A percentile compares a stretch with the other conserved stretches of the same genome.
These are phyloP conservation scores for Genyomyrus donnyi DNA, from an alignment of 2,113 vertebrate genomes.

Conservation along the genomic window DNA sequence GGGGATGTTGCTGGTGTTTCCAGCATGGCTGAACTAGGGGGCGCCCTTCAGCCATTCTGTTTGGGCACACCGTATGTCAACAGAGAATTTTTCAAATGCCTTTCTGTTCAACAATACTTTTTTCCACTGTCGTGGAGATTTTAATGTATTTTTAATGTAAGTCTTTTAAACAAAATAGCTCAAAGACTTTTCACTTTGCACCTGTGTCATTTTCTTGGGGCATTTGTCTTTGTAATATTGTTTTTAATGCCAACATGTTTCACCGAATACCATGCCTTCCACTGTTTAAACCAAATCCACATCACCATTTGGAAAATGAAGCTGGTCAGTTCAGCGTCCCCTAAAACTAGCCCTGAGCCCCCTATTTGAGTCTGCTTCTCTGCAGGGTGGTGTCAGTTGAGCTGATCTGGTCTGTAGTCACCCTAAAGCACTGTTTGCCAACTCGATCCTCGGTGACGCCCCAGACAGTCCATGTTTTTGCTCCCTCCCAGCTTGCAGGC, in stretches of 20 bases:
- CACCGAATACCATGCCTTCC: slow-evolving; percentile 26
- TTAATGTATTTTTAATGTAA: background rate
- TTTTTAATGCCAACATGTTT: slow-evolving; percentile 48
- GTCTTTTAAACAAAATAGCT: background rate
- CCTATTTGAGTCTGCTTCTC: background rate
- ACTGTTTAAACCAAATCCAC: background rate
- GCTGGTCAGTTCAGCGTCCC: background rate
- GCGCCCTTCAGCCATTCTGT: background rate
- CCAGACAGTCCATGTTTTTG: background rate
- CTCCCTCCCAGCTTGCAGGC: background rate
- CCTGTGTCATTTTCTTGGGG: slow-evolving; percentile 50
- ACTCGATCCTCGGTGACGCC: background rate
- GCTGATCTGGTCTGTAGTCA: background rate
- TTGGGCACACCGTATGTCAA: background rate
- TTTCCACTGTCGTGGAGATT: background rate
- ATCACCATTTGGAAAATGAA: background rate
- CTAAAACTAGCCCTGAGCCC: background rate
- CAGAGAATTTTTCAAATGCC: background rate
- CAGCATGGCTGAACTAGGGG: background rate
- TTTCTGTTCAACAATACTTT: background rate
- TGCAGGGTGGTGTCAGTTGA: background rate
- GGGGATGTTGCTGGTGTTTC: background rate
- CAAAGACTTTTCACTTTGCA: background rate
- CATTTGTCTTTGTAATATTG: slow-evolving; percentile 40
- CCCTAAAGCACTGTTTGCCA: background rate